These are phyloP conservation scores for Teleiodes luculella DNA, from an alignment of 2,888 invertebrate species.

Conservation along the genomic window DNA sequence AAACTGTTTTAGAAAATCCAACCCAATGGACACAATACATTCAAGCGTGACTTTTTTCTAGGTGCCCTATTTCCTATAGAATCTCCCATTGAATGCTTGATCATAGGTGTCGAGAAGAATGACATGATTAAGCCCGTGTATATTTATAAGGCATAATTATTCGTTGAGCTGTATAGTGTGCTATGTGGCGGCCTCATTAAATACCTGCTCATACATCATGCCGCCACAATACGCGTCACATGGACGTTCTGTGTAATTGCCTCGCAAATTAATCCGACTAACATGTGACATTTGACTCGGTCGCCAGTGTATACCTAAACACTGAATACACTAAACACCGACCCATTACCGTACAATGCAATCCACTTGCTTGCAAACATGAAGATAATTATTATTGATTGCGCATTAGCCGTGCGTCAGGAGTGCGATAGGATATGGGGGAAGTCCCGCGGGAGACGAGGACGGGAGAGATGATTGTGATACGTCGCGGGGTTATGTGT, in stretches of 20 bases:
- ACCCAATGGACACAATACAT: no score
- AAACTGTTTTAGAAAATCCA: no score
- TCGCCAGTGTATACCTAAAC: conserved; percentile 15
- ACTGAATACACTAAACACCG: conserved; percentile 21
- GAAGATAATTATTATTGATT: conserved; percentile 76
- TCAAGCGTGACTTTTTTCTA: no score
- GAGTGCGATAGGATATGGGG: conserved; percentile 30
- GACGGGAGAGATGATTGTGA: conserved; percentile 29
- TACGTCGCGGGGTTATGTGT: conserved; percentile 42
- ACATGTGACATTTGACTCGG: conserved; percentile 63
- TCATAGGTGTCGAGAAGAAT: background rate
- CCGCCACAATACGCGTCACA: conserved; percentile 33
- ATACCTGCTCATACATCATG: conserved; percentile 31
- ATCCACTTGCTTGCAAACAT: conserved; percentile 67
- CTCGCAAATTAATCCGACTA: conserved; percentile 60
- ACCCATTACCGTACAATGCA: conserved; percentile 51
- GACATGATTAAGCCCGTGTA: no score
- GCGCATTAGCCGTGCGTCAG: conserved; percentile 55
- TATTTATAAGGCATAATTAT: conserved; percentile 6
- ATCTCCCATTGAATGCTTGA: no score
- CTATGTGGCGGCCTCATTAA: conserved; percentile 20
- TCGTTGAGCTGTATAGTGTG: background rate
- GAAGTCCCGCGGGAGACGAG: conserved; percentile 28
- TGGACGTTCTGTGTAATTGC: conserved; percentile 46
- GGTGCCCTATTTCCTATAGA: no score